Percentiles rank a stretch among this genome's conserved stretches.
Conservation (phyloP, 1,140 invertebrate species). For the Drosophila nebulosa region DNA sequence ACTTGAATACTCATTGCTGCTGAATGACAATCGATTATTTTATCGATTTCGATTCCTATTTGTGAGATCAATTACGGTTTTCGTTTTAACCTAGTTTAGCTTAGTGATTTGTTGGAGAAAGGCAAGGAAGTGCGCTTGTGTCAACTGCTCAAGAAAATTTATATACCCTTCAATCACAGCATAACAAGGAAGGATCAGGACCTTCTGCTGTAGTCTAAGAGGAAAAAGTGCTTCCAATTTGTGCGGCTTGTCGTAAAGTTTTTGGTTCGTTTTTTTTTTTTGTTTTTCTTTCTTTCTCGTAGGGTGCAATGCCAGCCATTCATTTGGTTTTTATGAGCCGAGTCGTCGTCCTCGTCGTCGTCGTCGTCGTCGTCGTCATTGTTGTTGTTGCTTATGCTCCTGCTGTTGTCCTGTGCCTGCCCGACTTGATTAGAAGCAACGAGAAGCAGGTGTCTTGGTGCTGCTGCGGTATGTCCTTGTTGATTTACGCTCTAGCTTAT, state of each 20-base stretch:
- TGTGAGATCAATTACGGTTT: too few species aligned
- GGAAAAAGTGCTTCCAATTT: constrained; percentile 62
- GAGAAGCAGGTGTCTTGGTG: constrained; percentile 59
- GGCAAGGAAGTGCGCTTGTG: too few species aligned
- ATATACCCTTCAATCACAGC: neutral
- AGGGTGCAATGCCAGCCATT: constrained; percentile 39
- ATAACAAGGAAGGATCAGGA: constrained; percentile 1
- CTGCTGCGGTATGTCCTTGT: constrained; percentile 68
- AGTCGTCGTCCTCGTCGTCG: constrained; percentile 24
- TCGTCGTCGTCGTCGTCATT: constrained; percentile 9
- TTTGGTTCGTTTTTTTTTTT: constrained; percentile 53
- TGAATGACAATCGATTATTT: too few species aligned
- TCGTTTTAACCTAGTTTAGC: too few species aligned
- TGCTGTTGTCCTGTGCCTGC: constrained; percentile 11
- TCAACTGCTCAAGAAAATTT: neutral
- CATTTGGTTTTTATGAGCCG: constrained; percentile 76
- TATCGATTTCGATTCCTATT: too few species aligned
- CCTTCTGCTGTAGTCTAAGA: neutral
- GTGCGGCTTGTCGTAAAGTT: constrained; percentile 78
- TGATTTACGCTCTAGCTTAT: constrained; percentile 73
- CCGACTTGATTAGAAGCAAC: constrained; percentile 61
- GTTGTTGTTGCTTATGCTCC: neutral
- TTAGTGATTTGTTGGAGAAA: too few species aligned
- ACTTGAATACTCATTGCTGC: too few species aligned
- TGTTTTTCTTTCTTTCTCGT: constrained; percentile 17